A percentile compares a stretch with the other conserved stretches of the same genome.
phyloP scores from a whole-genome alignment of 2,113 vertebrate genomes.

The Urocolius indicus region DNA sequence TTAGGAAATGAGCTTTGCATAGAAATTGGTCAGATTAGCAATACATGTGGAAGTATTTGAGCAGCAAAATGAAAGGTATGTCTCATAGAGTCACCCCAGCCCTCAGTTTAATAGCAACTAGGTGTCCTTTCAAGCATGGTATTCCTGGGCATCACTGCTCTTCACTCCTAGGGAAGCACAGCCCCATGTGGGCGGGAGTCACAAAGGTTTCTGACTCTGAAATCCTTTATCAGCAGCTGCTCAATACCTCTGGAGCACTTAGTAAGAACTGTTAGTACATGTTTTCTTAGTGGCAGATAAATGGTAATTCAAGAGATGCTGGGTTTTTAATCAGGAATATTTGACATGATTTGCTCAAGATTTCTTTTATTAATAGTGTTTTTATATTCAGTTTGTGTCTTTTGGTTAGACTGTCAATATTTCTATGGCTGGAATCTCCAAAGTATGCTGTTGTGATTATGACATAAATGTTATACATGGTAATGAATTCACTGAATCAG shows the following conservation, averaged over 20 bases:
- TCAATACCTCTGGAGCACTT: rapidly evolving
- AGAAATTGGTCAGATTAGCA: neutral
- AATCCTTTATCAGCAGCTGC: neutral
- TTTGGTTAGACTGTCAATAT: conserved; percentile 51
- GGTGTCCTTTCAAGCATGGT: neutral
- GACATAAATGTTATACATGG: conserved; percentile 49
- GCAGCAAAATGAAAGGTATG: rapidly evolving
- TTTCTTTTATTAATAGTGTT: neutral
- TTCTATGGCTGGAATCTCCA: conserved; percentile 33
- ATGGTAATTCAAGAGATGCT: neutral
- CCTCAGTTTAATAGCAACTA: neutral
- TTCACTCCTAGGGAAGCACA: rapidly evolving
- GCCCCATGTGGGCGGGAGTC: neutral
- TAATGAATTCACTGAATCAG: conserved; percentile 68
- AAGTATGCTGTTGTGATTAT: neutral
- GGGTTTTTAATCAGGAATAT: neutral
- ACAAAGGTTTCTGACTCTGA: neutral
- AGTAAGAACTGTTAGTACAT: neutral
- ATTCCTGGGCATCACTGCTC: neutral
- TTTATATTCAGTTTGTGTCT: conserved; percentile 38
- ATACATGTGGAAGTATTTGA: neutral
- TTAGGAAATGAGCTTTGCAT: neutral
- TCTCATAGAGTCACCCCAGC: neutral
- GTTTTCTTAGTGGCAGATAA: neutral
- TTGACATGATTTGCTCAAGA: neutral